phyloP scores from a whole-genome alignment of 1,140 invertebrate species.

The Trinorchestia longiramus region DNA sequence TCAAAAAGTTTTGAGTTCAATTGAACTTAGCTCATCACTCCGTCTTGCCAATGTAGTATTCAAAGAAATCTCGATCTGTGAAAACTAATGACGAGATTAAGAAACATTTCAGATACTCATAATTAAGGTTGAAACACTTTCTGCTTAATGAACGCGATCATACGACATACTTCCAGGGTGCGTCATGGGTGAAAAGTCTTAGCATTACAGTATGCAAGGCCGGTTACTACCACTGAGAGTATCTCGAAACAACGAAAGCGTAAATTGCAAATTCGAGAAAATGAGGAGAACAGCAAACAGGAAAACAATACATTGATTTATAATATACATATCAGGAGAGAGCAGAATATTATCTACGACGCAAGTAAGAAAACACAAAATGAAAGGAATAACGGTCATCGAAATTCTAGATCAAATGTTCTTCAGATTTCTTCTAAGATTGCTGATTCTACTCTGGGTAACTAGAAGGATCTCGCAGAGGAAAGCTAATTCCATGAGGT shows the following conservation, averaged over 20 bases:
- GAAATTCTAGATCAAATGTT: background rate
- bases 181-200: background rate
- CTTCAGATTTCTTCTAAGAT: background rate
- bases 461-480: background rate
- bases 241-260: background rate
- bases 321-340: background rate
- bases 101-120: background rate
- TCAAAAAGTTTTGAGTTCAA: background rate
- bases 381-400: background rate
- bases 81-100: background rate
- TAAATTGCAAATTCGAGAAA: background rate
- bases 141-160: background rate
- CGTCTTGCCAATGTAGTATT: background rate
- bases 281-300: background rate
- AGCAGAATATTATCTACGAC: background rate
- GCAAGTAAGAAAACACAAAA: background rate
- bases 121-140: background rate
- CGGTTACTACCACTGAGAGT: background rate
- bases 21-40: background rate
- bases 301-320: background rate
- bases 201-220: background rate
- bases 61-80: background rate
- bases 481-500: background rate
- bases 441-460: background rate
- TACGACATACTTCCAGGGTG: background rate